phyloP scores from a whole-genome alignment of 2,797 vertebrate genomes.

The Smutsia gigantea region DNA sequence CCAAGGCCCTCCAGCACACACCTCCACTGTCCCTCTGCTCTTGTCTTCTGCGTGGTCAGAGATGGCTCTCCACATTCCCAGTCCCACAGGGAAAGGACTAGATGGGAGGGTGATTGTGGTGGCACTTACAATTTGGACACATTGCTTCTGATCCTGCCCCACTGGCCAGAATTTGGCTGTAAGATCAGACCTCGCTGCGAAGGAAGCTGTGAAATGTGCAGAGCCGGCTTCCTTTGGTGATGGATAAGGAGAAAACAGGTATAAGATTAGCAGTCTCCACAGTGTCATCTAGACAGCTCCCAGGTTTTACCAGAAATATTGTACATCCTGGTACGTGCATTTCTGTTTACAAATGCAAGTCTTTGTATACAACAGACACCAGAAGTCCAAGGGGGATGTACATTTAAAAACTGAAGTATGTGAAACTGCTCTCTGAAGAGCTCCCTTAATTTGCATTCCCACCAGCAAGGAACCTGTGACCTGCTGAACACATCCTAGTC shows the following conservation, averaged over 20 bases:
- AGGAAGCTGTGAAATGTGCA: background rate
- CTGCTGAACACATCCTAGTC: background rate
- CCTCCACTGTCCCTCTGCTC: background rate
- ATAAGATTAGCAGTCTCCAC: background rate
- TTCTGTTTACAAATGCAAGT: background rate
- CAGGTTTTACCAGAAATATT: background rate
- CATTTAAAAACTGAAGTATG: background rate
- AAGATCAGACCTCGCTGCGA: background rate
- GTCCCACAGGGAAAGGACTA: background rate
- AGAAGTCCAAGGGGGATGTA: background rate
- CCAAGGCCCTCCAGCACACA: background rate
- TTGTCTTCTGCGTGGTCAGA: background rate
- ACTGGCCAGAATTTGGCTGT: background rate
- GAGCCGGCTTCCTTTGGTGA: no score
- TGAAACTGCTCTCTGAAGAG: background rate
- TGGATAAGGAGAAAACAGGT: no score
- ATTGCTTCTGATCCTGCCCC: background rate
- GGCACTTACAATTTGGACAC: background rate
- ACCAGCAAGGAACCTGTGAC: fast-evolving
- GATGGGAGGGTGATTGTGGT: background rate
- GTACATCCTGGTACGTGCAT: fast-evolving
- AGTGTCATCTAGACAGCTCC: background rate
- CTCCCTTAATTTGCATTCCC: background rate
- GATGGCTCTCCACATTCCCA: background rate
- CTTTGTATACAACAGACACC: background rate